These are phyloP conservation scores for Gallinago media DNA, from an alignment of 2,113 vertebrate genomes.

Conservation along the genomic window DNA sequence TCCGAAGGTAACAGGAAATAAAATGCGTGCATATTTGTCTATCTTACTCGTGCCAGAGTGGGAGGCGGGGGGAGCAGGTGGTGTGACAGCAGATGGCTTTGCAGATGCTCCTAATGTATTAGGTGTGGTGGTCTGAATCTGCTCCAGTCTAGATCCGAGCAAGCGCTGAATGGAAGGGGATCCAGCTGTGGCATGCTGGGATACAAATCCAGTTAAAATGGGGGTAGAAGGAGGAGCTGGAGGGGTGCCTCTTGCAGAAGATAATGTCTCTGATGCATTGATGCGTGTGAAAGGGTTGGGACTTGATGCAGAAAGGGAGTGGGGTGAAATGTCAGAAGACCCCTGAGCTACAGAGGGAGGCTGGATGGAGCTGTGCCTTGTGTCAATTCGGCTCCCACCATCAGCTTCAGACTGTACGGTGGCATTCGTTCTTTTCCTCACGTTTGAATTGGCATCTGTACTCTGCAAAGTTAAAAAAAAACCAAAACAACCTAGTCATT, in stretches of 20 bases:
- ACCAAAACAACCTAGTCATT: neutral
- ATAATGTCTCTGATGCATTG: conserved; percentile 81
- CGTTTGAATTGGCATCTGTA: conserved; percentile 88
- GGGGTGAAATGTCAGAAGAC: conserved; percentile 74
- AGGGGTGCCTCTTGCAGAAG: conserved; percentile 81
- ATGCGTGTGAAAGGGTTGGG: conserved; percentile 89
- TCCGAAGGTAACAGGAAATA: conserved; percentile 97
- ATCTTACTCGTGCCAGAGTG: conserved; percentile 96
- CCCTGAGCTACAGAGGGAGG: conserved; percentile 73
- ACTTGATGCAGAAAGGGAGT: conserved; percentile 84
- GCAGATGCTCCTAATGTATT: conserved; percentile 79
- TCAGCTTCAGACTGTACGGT: conserved; percentile 78
- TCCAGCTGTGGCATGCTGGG: conserved; percentile 71
- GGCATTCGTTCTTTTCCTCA: conserved; percentile 91
- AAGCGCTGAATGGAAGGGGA: conserved; percentile 84
- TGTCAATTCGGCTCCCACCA: conserved; percentile 79
- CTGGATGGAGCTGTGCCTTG: conserved; percentile 78
- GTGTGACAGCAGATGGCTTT: conserved; percentile 74
- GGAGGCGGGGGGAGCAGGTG: conserved; percentile 77
- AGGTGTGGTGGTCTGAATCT: conserved; percentile 84
- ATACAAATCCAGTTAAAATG: conserved; percentile 77
- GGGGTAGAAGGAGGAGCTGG: conserved; percentile 84
- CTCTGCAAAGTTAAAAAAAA: conserved; percentile 76
- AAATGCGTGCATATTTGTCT: conserved; percentile 98
- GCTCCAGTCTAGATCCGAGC: conserved; percentile 89